These are phyloP conservation scores for Motacilla tschutschensis DNA, from an alignment of 2,113 vertebrate genomes.

Conservation along the genomic window DNA sequence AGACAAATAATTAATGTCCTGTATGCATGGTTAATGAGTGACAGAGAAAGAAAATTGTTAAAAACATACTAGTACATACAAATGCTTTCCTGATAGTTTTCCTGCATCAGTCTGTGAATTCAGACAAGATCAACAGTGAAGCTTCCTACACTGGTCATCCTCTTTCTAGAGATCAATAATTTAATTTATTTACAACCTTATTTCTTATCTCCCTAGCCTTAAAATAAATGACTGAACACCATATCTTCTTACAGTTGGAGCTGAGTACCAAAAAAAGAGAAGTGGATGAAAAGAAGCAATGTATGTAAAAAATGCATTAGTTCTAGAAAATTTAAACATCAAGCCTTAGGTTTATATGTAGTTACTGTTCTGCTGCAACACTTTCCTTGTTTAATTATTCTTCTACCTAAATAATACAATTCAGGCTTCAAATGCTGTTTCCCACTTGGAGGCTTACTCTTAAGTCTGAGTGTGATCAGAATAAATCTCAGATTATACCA, in stretches of 20 bases:
- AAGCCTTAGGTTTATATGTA: neutral
- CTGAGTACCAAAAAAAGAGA: neutral
- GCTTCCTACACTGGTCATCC: neutral
- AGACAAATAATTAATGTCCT: slow-evolving; percentile 2
- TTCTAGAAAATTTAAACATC: neutral
- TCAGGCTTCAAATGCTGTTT: neutral
- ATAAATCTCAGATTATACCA: neutral
- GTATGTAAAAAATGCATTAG: neutral
- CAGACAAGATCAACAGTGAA: neutral
- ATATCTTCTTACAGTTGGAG: neutral
- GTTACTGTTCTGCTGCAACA: neutral
- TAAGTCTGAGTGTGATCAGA: neutral
- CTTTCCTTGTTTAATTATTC: neutral
- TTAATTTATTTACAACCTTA: neutral
- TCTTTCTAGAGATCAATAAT: neutral
- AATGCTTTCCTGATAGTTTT: neutral
- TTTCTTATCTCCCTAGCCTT: neutral
- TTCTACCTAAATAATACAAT: neutral
- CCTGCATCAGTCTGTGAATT: neutral
- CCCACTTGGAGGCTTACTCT: neutral
- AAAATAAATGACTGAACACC: neutral
- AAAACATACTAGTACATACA: neutral
- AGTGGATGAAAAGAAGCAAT: neutral
- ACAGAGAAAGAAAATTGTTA: neutral
- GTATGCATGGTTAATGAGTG: neutral